phyloP scores from a whole-genome alignment of 2,113 vertebrate genomes.

The Numida meleagris region DNA sequence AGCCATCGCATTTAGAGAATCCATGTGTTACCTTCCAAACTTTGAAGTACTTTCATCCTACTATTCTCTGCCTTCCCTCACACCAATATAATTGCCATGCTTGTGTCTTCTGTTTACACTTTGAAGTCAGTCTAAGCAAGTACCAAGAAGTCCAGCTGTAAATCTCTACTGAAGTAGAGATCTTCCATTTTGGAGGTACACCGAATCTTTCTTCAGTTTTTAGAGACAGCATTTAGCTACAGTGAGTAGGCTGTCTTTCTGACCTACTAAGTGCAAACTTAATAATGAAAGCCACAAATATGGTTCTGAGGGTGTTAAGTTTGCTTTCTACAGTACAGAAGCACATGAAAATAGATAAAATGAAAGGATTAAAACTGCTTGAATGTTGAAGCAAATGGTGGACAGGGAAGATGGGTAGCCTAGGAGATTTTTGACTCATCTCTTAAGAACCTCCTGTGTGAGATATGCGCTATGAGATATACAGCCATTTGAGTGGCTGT shows the following conservation, averaged over 20 bases:
- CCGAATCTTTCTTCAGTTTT: not conserved
- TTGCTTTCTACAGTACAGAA: not conserved
- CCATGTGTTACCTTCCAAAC: not conserved
- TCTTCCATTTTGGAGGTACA: not conserved
- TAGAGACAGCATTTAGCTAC: not conserved
- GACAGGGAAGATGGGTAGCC: not conserved
- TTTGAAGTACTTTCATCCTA: not conserved
- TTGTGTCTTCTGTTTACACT: not conserved
- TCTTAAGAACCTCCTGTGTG: not conserved
- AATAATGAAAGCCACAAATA: not conserved
- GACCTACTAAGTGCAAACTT: not conserved
- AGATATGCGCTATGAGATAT: not conserved
- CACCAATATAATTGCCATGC: not conserved
- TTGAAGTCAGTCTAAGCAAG: not conserved
- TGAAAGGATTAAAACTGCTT: not conserved
- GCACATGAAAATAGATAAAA: not conserved
- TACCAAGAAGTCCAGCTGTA: not conserved
- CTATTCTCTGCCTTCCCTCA: not conserved
- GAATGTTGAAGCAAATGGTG: not conserved
- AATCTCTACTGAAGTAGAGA: not conserved
- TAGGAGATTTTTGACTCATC: not conserved
- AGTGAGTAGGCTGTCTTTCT: not conserved
- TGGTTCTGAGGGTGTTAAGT: not conserved
- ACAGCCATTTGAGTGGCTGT: not conserved
- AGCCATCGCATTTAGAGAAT: not conserved